A percentile compares a stretch with the other conserved stretches of the same genome.
Evolutionary conservation across 1,140 invertebrate genomes (phyloP).

Genomic region (Tribolium madens): DNA sequence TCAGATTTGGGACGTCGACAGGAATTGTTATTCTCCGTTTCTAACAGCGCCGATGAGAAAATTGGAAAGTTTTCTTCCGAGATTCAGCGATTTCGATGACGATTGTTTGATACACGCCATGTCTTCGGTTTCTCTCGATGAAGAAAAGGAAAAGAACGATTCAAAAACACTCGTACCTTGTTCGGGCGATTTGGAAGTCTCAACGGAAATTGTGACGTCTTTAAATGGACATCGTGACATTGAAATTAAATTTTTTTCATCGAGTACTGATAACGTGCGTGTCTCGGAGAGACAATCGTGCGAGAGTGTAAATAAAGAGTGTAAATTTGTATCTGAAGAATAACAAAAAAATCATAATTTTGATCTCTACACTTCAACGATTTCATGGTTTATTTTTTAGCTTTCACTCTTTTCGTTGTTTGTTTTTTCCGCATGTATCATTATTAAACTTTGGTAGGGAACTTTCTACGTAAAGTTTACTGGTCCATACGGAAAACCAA

Average conservation of each 20-base stretch:
- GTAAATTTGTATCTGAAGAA: constrained; percentile 10
- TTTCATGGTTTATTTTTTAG: constrained; percentile 10
- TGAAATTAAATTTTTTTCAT: constrained; percentile 79
- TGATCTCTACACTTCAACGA: constrained; percentile 15
- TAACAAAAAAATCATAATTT: neutral
- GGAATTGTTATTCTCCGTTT: constrained; percentile 68
- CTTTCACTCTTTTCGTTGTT: constrained; percentile 31
- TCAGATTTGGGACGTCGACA: constrained; percentile 81
- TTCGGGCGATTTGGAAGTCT: constrained; percentile 73
- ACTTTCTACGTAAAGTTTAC: constrained; percentile 49
- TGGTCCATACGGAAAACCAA: constrained; percentile 48
- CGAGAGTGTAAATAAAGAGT: constrained; percentile 22
- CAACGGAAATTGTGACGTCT: constrained; percentile 82
- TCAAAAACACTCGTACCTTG: constrained; percentile 42
- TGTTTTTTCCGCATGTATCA: constrained; percentile 44
- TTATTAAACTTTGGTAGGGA: constrained; percentile 47
- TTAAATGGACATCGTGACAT: constrained; percentile 81
- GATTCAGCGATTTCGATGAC: constrained; percentile 7
- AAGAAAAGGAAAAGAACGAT: constrained; percentile 41
- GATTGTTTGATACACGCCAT: constrained; percentile 47
- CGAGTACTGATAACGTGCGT: constrained; percentile 42
- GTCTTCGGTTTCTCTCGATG: constrained; percentile 53
- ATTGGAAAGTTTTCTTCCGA: constrained; percentile 1
- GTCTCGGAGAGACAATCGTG: neutral
- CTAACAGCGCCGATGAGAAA: constrained; percentile 62